phyloP scores from a whole-genome alignment of 2,888 invertebrate genomes.

The Polymixis lichenea region DNA sequence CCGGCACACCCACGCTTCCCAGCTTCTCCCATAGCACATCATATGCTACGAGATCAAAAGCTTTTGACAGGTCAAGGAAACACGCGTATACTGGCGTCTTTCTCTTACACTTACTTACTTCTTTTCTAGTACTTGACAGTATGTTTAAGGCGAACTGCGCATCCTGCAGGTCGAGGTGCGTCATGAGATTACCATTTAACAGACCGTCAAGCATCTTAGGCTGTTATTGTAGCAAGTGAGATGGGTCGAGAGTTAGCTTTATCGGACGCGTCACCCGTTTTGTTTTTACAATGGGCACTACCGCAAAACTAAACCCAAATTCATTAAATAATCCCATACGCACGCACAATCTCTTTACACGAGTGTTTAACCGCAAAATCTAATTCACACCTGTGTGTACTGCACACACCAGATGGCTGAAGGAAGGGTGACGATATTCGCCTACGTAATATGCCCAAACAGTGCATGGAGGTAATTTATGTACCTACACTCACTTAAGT shows the following conservation, averaged over 20 bases:
- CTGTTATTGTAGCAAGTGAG: too few species aligned
- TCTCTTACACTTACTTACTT: too few species aligned
- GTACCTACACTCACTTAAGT: neutral
- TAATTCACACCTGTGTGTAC: constrained; percentile 13
- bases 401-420: neutral
- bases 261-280: too few species aligned
- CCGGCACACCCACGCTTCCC: neutral
- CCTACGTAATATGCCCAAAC: constrained; percentile 6
- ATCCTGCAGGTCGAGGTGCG: too few species aligned
- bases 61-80: neutral
- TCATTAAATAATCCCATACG: neutral
- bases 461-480: neutral
- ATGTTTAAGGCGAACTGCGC: too few species aligned
- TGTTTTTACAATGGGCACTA: too few species aligned
- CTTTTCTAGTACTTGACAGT: neutral
- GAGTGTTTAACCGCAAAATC: constrained; percentile 35
- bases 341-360: constrained; percentile 23
- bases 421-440: neutral
- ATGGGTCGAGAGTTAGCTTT: too few species aligned
- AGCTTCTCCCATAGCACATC: neutral
- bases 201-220: too few species aligned
- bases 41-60: neutral
- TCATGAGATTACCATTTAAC: too few species aligned
- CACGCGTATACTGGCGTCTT: neutral
- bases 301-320: constrained; percentile 6